A percentile compares a stretch with the other conserved stretches of the same genome.
Conservation (phyloP, 2,888 invertebrate species). For the Platerodrilus igneus region DNA sequence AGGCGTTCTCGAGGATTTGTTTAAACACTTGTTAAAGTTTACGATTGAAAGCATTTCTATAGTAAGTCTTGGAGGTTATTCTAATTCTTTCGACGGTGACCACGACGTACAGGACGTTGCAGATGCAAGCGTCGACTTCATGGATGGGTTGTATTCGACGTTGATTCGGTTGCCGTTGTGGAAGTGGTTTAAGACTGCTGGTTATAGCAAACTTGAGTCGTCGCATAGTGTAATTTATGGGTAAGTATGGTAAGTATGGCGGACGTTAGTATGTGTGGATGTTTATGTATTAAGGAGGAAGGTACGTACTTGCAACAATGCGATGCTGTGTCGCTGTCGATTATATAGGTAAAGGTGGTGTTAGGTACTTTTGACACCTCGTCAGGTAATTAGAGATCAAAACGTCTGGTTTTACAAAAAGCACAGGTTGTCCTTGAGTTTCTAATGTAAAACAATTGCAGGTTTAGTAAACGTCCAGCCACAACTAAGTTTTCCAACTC, state of each 20-base stretch:
- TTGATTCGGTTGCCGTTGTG: conserved; percentile 51
- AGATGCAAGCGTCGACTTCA: conserved; percentile 48
- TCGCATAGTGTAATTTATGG: conserved; percentile 50
- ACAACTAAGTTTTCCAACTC: too few species aligned
- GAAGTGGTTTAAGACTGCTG: conserved; percentile 49
- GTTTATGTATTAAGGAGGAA: not conserved
- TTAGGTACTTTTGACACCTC: too few species aligned
- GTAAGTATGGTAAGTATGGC: conserved; percentile 25
- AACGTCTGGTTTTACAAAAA: too few species aligned
- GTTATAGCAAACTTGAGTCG: conserved; percentile 49
- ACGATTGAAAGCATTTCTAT: conserved; percentile 52
- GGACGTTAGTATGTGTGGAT: not conserved
- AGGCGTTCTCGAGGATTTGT: conserved; percentile 42
- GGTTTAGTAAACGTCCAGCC: too few species aligned
- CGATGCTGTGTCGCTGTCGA: too few species aligned
- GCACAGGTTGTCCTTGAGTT: too few species aligned
- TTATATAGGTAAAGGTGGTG: too few species aligned
- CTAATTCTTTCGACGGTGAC: conserved; percentile 43
- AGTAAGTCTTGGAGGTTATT: conserved; percentile 51
- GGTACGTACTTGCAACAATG: too few species aligned
- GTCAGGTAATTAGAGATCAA: too few species aligned
- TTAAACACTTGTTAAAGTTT: conserved; percentile 43
- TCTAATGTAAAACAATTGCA: too few species aligned
- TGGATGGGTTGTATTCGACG: conserved; percentile 50
- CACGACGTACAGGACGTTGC: conserved; percentile 43